Evolutionary conservation across 2,888 invertebrate species (phyloP), one percentile per base, ranked within the genome.

Genomic region (Athetis lepigone): DNA sequence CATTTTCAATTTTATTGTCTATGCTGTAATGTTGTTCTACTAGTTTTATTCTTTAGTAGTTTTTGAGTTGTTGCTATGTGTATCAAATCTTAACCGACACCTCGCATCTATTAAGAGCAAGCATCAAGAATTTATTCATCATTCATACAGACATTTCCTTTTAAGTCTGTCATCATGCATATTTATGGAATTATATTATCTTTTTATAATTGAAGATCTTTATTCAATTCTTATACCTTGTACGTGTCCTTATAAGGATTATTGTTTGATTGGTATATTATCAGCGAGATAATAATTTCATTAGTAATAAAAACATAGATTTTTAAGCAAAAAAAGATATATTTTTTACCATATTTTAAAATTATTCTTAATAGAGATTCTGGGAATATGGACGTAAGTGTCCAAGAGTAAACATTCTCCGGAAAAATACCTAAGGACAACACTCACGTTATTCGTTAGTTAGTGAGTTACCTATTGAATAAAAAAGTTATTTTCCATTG

Each of bases 371-470:
- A 62, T 65, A 36, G 52, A 39, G 39, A 70, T 80, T 82, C 79
- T 58, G 36, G 45, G 80, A 79, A 82, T 52, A 59, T 58, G 52
- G 58, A 79, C 73, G 67, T 73, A 50, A 76, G 59, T 70, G 72
- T 69, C 75, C 54, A 73, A 80, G 64, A 56, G 76, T 82, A 81
- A 81, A 82, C 77, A 83, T 25, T 51, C 42, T 57, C 47, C 64
- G 72, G 75, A 63, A 81, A 83, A 82, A 83, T 68, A 75, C 66
- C 63, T 59, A 68, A 60, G 65, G 71, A 67, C 52, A 78, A 46
- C 39, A 72, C 65, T 75, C 69, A 84, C 79, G 71, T 23, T 25
- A 39, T 29, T 21, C 23, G 18, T 65, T 29, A 36, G 23, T 43
- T n/a, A 27, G 50, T 39, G 65, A 52, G 39, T 7, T 29, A 47